Evolutionary conservation across 2,888 invertebrate genomes (phyloP), one percentile per base, ranked within the genome.

Genomic region (Allophyes oxyacanthae): DNA sequence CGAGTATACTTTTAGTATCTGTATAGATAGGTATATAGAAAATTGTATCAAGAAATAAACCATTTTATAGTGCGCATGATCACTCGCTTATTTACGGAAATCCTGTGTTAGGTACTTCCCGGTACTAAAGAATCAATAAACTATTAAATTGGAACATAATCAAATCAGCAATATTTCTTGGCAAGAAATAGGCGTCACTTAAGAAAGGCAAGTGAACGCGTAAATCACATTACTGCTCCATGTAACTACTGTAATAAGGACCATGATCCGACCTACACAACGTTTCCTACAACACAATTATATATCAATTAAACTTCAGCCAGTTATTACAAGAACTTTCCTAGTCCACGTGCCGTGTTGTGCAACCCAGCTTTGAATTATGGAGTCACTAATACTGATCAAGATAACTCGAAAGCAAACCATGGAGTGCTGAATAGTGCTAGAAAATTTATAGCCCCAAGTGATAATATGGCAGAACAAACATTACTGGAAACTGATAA

Each of bases 281-380:
- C 28, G 28, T 71, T 73, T 77, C 75, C 77, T 69, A 59, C 49
- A 68, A 63, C 67, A 69, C 70, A 76, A 77, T 79, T 75, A 78
- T 72, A 67, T 70, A 80, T 80, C 79, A 80, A 80, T 78, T 80
- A 78, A 76, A 76, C 64, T 65, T 66, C 42, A 66, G 67, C 57
- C 57, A 64, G 78, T 77, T 76, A 77, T 77, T 76, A 78, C 69
- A 60, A 60, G 74, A 69, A 66, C 63, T 74, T 78, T 75, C 75
- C 45, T 72, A 63, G 64, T 56, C 62, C 83, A 79, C 81, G 81
- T 81, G 79, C 67, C 75, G 72, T 74, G 82, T 87, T 85, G 78
- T 82, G 77, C 81, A 88, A 88, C 58, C 30, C 33, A 20, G 59
- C 61, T 71, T 75, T 72, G 84, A 88, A 83, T 87, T 88, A 89